A percentile compares a stretch with the other conserved stretches of the same genome.
Conservation (phyloP, 2,113 vertebrate genomes). For the Rhagologus leucostigma region DNA sequence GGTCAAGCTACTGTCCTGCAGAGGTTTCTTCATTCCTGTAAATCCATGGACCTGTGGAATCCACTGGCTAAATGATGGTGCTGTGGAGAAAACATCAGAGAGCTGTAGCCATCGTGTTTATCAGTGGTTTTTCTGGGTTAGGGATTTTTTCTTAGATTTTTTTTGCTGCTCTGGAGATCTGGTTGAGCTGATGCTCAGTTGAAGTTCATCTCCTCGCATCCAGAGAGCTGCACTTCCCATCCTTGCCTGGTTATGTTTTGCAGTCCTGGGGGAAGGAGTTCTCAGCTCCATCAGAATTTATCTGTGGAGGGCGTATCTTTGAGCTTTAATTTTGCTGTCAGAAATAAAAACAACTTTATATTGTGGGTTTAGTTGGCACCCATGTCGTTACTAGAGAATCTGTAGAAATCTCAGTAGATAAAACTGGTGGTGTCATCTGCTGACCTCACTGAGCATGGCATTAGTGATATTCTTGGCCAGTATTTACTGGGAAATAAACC, state of each 20-base stretch:
- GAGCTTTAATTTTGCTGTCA: constrained; percentile 2
- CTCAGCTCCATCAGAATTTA: background rate
- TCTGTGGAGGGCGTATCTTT: background rate
- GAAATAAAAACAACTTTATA: background rate
- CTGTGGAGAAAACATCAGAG: background rate
- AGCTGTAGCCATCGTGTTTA: fast-evolving
- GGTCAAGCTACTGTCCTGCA: background rate
- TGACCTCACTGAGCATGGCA: background rate
- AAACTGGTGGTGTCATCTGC: constrained; percentile 2
- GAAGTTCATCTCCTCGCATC: background rate
- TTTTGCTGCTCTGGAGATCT: background rate
- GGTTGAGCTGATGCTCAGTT: background rate
- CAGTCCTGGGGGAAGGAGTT: background rate
- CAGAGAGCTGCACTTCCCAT: background rate
- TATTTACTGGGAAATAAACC: constrained; percentile 29
- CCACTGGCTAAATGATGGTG: background rate
- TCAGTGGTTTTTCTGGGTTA: background rate
- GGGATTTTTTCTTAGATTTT: background rate
- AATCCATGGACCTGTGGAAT: background rate
- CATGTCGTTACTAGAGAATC: background rate
- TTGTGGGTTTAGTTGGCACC: background rate
- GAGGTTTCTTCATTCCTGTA: background rate
- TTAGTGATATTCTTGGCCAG: background rate
- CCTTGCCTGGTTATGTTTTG: background rate
- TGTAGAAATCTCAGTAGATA: background rate